Evolutionary conservation across 2,797 vertebrate genomes (phyloP), one percentile per base, ranked within the genome.

Genomic region (Galago senegalensis): DNA sequence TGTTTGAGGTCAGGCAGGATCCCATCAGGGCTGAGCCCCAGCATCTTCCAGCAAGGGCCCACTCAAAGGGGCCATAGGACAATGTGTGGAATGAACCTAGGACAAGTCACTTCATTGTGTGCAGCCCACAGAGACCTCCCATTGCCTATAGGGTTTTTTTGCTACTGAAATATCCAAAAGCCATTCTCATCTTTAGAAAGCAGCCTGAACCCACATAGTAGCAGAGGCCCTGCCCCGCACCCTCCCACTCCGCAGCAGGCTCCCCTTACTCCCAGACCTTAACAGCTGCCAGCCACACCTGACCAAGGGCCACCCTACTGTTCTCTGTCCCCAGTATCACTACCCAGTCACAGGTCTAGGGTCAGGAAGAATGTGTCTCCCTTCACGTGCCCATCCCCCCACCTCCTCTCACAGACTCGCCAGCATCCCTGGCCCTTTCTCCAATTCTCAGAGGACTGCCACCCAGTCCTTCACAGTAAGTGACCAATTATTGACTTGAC

Each of bases 291-390:
- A 7, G 8, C 76, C n/a, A 69, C n/a, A 8, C 60, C 31, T 25
- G 31, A 18, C 53, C 25, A 46, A 31, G 3, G 25, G 46, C 18
- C 17, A 20, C 77, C 14, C 56, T 8, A 0, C 46, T 0, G 27
- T 7, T 56, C 77, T 84, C 17, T 6, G 43, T 29, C 4, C 27
- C 21, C 29, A 10, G 23, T 29, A 46, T 49, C 5, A 11, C 6
- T 13, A 9, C 31, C 40, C 29, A 5, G n/a, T 23, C 5, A 3
- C 20, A 6, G 0, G 20, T 20, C n/a, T 81, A 34, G 31, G 0
- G 20, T 16, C n/a, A 86, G 40, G 31, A 75, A 49, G 60, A 18
- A 56, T 17, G 72, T 83, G 58, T 16, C 23, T 25, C 17, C 85
- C 77, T 40, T 6, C 49, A 17, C 4, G 17, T 37, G 29, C 3